These are phyloP conservation scores for Cromileptes altivelis DNA, from an alignment of 2,113 vertebrate species.

Conservation along the genomic window DNA sequence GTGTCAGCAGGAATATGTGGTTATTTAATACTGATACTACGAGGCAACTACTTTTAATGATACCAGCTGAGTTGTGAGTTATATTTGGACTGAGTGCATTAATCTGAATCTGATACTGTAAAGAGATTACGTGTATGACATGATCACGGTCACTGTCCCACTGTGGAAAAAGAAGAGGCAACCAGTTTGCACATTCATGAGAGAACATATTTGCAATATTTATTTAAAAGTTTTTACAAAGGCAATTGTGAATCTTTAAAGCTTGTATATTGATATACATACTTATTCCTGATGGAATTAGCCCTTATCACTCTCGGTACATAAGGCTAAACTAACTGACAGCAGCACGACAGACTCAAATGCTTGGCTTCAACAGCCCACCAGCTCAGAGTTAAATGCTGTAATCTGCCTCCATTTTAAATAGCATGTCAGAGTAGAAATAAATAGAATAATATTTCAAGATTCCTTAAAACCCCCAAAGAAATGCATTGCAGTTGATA, in stretches of 20 bases:
- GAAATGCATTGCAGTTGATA: constrained; percentile 49
- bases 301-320: constrained; percentile 67
- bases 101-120: background rate
- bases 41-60: background rate
- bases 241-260: constrained; percentile 80
- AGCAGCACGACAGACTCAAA: constrained; percentile 11
- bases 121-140: background rate
- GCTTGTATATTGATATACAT: constrained; percentile 65
- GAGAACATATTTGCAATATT: constrained; percentile 64
- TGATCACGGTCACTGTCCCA: background rate
- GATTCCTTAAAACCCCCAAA: constrained; percentile 12
- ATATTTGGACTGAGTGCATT: background rate
- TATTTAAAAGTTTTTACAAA: constrained; percentile 80
- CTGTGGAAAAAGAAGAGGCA: background rate
- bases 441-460: constrained; percentile 71
- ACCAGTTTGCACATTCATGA: background rate
- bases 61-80: background rate
- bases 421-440: constrained; percentile 60
- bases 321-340: constrained; percentile 57
- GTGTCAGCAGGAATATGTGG: background rate
- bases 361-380: background rate
- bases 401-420: constrained; percentile 44
- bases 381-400: constrained; percentile 30
- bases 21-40: background rate
- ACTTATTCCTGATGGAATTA: constrained; percentile 59